phyloP scores from a whole-genome alignment of 1,140 invertebrate genomes.

The Nebria ingens region DNA sequence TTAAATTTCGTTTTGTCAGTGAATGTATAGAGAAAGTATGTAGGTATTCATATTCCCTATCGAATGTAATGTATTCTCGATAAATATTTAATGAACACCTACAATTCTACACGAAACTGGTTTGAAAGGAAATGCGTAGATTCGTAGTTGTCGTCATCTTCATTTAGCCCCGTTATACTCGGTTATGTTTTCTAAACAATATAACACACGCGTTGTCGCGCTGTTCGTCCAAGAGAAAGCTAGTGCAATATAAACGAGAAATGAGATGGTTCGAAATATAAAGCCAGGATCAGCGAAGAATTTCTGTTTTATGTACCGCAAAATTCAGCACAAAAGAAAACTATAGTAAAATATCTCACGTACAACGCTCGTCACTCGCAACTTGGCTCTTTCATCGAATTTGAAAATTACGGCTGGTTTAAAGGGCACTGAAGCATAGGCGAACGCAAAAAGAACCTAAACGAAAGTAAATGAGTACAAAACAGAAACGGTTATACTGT shows the following conservation, averaged over 20 bases:
- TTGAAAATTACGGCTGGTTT: background rate
- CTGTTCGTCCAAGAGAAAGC: too few species aligned
- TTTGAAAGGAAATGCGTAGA: background rate
- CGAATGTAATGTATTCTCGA: background rate
- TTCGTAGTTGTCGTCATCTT: background rate
- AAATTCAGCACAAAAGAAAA: background rate
- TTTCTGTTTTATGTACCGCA: background rate
- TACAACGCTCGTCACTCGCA: too few species aligned
- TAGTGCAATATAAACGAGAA: background rate
- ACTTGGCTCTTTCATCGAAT: background rate
- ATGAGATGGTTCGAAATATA: background rate
- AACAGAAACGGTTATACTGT: background rate
- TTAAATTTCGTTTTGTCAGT: background rate
- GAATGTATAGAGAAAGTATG: background rate
- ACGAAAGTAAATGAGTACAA: background rate
- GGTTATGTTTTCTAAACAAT: too few species aligned
- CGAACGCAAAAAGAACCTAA: background rate
- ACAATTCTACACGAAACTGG: background rate
- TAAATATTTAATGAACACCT: slow-evolving; percentile 2
- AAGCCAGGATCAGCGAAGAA: background rate
- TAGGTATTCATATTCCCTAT: too few species aligned
- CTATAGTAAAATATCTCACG: background rate
- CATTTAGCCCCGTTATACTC: background rate
- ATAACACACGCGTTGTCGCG: too few species aligned
- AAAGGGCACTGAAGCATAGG: background rate